Conservation (phyloP, 2,113 vertebrate genomes). For the Phyllopteryx taeniolatus region DNA sequence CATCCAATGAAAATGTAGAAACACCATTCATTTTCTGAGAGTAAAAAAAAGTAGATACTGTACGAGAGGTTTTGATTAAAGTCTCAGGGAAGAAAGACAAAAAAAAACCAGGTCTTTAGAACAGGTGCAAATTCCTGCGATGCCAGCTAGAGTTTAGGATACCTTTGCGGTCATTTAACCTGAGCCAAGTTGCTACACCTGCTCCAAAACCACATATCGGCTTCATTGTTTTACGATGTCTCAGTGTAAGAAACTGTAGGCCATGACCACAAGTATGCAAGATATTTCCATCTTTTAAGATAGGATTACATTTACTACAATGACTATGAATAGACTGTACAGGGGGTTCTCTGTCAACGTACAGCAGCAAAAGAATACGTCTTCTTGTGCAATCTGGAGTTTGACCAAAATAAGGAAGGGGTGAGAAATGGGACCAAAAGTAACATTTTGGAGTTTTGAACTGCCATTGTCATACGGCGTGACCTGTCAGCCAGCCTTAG, state of each 20-base stretch:
- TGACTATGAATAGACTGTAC: constrained; percentile 3
- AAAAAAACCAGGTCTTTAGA: constrained; percentile 29
- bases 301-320: constrained; percentile 2
- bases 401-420: too few relatives aligned
- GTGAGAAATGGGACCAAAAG: too few relatives aligned
- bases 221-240: constrained; percentile 3
- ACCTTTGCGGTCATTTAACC: constrained; percentile 42
- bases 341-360: neutral
- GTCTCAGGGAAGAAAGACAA: neutral
- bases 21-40: neutral
- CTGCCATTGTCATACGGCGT: too few relatives aligned
- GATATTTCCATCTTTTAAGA: neutral
- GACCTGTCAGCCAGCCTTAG: too few relatives aligned
- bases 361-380: constrained; percentile 9
- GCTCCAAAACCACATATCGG: constrained; percentile 24
- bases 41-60: neutral
- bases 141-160: constrained; percentile 53
- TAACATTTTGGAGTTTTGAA: too few relatives aligned
- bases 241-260: neutral
- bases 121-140: constrained; percentile 78
- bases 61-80: neutral
- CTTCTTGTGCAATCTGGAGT: neutral
- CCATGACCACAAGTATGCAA: neutral
- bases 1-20: neutral
- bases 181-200: constrained; percentile 44